Evolutionary conservation across 1,140 invertebrate genomes (phyloP), one percentile per base, ranked within the genome.

Genomic region (Oedothorax gibbosus): DNA sequence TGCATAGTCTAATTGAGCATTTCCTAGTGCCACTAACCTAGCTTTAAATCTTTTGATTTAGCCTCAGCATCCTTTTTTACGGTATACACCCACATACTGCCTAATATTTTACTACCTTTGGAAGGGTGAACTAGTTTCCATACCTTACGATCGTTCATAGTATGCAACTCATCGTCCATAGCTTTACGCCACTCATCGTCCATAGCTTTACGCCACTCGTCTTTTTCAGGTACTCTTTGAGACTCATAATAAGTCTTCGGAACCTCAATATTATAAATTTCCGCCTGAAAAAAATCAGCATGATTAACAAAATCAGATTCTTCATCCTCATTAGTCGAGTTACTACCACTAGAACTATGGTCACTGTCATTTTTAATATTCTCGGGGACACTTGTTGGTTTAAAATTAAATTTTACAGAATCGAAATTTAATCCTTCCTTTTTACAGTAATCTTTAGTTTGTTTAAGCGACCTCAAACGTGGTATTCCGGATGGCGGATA

Each of bases 121-220:
- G 83, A 49, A 60, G 12, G 9, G 11, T 65, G 1, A 62, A 77
- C n/a, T 53, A 11, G 10, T 15, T 2, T 18, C 54, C 51, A 56
- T 79, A 14, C 79, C 83, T n/a, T 68, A 79, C 60, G 10, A 54
- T 78, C 5, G 54, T 4, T 21, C 49, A n/a, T 12, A 11, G 21
- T 79, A 8, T 77, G 18, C 7, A 80, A 54, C 53, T 85, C 83
- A 18, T 85, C 83, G 15, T 79, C 49, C 83, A 79, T 85, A n/a
- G n/a, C n/a, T n/a, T n/a, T n/a, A n/a, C n/a, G n/a, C n/a, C n/a
- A n/a, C n/a, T n/a, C n/a, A n/a, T n/a, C n/a, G n/a, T n/a, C n/a
- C n/a, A n/a, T n/a, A n/a, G 53, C 83, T 7, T 8, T 62, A 62
- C 10, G 49, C 76, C n/a, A 80, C n/a, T 14, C 18, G 2, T 68